These are phyloP conservation scores for Plutella xylostella DNA, from an alignment of 2,888 invertebrate genomes.

Conservation along the genomic window DNA sequence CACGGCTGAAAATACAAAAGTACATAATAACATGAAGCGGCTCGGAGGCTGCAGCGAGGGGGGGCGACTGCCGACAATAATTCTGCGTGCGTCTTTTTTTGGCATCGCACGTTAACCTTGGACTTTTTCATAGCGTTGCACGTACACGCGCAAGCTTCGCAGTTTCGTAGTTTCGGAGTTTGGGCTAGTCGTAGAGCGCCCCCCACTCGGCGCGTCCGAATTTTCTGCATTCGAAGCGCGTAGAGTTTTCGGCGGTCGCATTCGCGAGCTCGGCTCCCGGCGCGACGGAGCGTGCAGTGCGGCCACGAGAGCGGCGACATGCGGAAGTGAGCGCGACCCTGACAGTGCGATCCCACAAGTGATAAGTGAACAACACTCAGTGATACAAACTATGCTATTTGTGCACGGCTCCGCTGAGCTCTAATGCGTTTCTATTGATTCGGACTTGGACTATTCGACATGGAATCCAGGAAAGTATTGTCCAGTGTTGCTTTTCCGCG, in stretches of 20 bases:
- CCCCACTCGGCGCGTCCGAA: conserved; percentile 66
- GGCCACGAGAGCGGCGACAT: conserved; percentile 32
- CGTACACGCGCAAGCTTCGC: conserved; percentile 65
- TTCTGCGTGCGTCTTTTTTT: conserved; percentile 70
- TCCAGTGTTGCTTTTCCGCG: conserved; percentile 12
- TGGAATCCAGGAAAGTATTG: conserved; percentile 68
- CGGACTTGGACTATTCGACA: conserved; percentile 55
- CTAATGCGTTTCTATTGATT: conserved; percentile 51
- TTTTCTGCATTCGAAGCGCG: conserved; percentile 66
- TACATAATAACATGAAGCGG: conserved; percentile 15
- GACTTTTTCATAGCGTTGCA: conserved; percentile 67
- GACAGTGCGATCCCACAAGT: conserved; percentile 25
- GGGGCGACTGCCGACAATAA: conserved; percentile 61
- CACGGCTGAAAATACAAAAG: conserved; percentile 6
- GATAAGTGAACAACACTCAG: conserved; percentile 46
- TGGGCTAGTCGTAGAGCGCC: conserved; percentile 66
- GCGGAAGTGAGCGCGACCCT: conserved; percentile 57
- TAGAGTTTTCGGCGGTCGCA: conserved; percentile 66
- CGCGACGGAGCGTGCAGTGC: conserved; percentile 42
- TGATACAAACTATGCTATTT: conserved; percentile 61
- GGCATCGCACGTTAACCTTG: conserved; percentile 69
- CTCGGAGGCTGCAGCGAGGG: conserved; percentile 41
- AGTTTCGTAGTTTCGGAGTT: too few species aligned
- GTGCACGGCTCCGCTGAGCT: conserved; percentile 50
- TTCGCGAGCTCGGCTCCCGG: conserved; percentile 64